A percentile compares a stretch with the other conserved stretches of the same genome.
Evolutionary conservation across 2,888 invertebrate genomes (phyloP).

Genomic region (Dermolepida albohirtum): DNA sequence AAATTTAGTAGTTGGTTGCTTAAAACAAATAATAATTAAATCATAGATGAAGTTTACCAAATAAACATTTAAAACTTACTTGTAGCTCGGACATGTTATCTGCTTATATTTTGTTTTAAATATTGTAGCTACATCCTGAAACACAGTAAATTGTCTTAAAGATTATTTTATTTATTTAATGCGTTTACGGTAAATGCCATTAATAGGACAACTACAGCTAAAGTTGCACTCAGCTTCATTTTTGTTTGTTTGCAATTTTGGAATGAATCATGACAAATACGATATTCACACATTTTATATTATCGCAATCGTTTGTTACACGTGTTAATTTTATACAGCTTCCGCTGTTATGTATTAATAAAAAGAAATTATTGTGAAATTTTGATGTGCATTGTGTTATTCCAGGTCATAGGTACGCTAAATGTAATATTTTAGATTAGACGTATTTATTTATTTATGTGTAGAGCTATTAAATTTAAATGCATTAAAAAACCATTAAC

Average conservation of each 20-base stretch:
- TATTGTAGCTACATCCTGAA: slow-evolving; percentile 23
- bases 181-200: slow-evolving; percentile 25
- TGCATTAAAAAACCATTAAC: too few relatives aligned
- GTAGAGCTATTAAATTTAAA: too few relatives aligned
- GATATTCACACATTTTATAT: slow-evolving; percentile 6
- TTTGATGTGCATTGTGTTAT: slow-evolving; percentile 22
- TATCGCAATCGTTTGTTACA: background rate
- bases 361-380: slow-evolving; percentile 20
- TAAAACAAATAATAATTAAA: slow-evolving; percentile 47
- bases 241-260: background rate
- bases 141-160: background rate
- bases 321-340: slow-evolving; percentile 25
- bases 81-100: slow-evolving; percentile 14
- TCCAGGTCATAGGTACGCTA: slow-evolving; percentile 5
- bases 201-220: slow-evolving; percentile 7
- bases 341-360: slow-evolving; percentile 18
- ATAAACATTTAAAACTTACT: slow-evolving; percentile 2
- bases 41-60: background rate
- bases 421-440: background rate
- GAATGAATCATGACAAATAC: background rate
- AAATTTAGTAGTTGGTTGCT: slow-evolving; percentile 67
- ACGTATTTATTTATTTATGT: too few relatives aligned
- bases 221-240: slow-evolving; percentile 9
- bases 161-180: slow-evolving; percentile 1
- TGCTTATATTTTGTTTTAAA: slow-evolving; percentile 23